phyloP scores from a whole-genome alignment of 2,113 vertebrate species.

The Mola mola region DNA sequence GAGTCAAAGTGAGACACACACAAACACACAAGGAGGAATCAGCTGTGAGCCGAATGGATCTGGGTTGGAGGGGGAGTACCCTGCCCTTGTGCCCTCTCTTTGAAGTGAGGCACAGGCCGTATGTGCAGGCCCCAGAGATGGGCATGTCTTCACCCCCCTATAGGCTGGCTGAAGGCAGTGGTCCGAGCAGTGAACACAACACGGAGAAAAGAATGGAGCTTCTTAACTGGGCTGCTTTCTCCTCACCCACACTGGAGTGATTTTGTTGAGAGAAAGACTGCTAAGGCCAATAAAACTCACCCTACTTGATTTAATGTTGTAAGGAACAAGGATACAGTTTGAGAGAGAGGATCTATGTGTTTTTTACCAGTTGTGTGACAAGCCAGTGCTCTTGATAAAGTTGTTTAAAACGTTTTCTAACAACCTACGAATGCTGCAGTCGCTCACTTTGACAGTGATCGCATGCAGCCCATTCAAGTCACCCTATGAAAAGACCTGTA shows the following conservation, averaged over 20 bases:
- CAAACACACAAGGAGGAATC: constrained; percentile 69
- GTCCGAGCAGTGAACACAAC: constrained; percentile 50
- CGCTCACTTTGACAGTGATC: constrained; percentile 28
- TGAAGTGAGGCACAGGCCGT: constrained; percentile 82
- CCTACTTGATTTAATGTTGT: constrained; percentile 27
- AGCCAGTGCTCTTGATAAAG: constrained; percentile 13
- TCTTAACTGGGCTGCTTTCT: constrained; percentile 39
- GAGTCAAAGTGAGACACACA: constrained; percentile 68
- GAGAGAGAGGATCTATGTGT: neutral
- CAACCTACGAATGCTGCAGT: constrained; percentile 2
- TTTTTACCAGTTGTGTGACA: constrained; percentile 12
- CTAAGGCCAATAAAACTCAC: constrained; percentile 13
- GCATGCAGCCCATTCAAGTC: constrained; percentile 21
- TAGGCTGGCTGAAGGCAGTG: constrained; percentile 71
- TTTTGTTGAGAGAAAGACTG: constrained; percentile 10
- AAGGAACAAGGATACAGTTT: constrained; percentile 6
- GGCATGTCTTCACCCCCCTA: constrained; percentile 62
- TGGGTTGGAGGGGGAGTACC: constrained; percentile 64
- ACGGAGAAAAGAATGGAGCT: constrained; percentile 34
- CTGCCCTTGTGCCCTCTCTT: constrained; percentile 79
- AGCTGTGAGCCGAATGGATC: constrained; percentile 76
- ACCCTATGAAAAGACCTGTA: constrained; percentile 33
- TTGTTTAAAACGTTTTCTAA: constrained; percentile 37
- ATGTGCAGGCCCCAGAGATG: constrained; percentile 78
- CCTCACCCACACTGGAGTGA: constrained; percentile 25